Evolutionary conservation across 1,140 invertebrate genomes (phyloP).

Genomic region (Caenorhabditis brenneri): DNA sequence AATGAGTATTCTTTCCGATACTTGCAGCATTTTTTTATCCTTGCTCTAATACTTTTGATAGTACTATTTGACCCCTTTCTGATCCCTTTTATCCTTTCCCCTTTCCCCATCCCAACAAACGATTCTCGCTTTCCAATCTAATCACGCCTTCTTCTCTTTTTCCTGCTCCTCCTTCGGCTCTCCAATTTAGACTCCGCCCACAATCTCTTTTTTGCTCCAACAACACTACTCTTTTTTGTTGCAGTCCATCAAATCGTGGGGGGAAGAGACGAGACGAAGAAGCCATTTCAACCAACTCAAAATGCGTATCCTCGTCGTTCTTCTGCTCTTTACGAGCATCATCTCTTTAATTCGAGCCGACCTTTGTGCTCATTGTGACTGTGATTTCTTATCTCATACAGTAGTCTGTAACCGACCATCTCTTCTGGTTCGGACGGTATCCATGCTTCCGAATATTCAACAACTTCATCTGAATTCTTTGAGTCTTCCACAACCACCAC

Average conservation of each 20-base stretch:
- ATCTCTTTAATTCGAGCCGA: conserved; percentile 7
- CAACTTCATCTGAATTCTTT: conserved; percentile 23
- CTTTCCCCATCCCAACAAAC: neutral
- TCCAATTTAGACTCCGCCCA: neutral
- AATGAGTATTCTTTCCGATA: too few relatives aligned
- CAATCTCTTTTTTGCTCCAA: neutral
- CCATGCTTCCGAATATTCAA: conserved; percentile 38
- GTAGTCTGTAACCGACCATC: conserved; percentile 36
- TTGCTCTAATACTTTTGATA: too few relatives aligned
- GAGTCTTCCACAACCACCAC: conserved; percentile 48
- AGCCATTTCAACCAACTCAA: neutral
- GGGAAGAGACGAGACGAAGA: neutral
- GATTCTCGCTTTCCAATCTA: conserved; percentile 36
- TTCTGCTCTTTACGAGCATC: conserved; percentile 24
- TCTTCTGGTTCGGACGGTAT: conserved; percentile 42
- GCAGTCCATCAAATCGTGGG: neutral
- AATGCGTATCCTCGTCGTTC: conserved; percentile 29
- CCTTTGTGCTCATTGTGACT: conserved; percentile 44
- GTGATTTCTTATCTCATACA: conserved; percentile 34
- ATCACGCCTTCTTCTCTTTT: conserved; percentile 27
- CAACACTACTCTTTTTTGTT: neutral
- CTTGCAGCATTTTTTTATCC: too few relatives aligned
- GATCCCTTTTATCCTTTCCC: neutral
- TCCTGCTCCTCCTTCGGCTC: neutral
- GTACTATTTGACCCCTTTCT: neutral